Conservation (phyloP, 2,113 vertebrate genomes). For the Merops nubicus region DNA sequence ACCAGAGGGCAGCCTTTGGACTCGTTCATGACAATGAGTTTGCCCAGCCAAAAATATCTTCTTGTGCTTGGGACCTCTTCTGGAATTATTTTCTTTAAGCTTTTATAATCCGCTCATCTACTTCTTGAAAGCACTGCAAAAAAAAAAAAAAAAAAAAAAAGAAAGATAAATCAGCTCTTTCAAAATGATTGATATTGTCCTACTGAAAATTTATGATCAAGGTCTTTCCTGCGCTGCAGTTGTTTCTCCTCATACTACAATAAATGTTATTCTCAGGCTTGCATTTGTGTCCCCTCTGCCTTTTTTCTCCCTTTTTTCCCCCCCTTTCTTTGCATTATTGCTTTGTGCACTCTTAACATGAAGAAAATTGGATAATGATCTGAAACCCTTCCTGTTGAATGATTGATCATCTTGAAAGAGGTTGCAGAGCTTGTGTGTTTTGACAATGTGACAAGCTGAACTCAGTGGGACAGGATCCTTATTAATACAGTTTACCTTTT, state of each 20-base stretch:
- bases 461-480: not conserved
- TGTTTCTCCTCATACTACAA: not conserved
- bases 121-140: not conserved
- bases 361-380: not conserved
- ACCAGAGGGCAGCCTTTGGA: conserved; percentile 32
- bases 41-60: not conserved
- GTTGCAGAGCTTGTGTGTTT: not conserved
- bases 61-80: not conserved
- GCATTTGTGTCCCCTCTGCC: not conserved
- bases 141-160: not conserved
- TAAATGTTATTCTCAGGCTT: not conserved
- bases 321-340: not conserved
- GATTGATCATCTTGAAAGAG: not conserved
- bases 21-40: not conserved
- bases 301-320: too few relatives aligned
- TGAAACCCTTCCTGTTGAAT: not conserved
- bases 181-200: not conserved
- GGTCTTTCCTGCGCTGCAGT: not conserved
- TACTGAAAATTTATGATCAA: not conserved
- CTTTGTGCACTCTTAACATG: not conserved
- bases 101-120: not conserved
- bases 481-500: not conserved
- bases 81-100: not conserved
- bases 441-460: not conserved
- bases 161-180: too few relatives aligned